phyloP scores from a whole-genome alignment of 2,797 vertebrate species.

The Lophotriccus pileatus region DNA sequence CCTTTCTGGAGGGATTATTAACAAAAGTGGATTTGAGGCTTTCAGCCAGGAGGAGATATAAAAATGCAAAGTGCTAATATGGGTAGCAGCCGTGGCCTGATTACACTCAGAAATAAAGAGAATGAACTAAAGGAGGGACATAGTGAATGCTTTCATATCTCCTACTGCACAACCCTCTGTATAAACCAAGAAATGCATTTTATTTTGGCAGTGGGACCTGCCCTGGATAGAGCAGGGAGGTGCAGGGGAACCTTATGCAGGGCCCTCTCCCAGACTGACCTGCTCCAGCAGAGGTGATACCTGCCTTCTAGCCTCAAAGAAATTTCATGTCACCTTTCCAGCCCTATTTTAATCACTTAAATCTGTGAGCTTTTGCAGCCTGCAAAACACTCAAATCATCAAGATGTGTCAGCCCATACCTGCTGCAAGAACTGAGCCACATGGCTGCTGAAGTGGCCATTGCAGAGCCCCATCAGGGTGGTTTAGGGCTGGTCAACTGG shows the following conservation, averaged over 20 bases:
- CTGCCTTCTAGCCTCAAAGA: not conserved
- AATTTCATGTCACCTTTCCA: not conserved
- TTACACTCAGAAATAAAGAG: not conserved
- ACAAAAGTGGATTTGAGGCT: not conserved
- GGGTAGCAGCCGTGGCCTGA: not conserved
- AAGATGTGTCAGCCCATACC: not conserved
- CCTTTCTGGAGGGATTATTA: not conserved
- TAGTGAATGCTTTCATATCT: not conserved
- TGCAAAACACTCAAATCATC: not conserved
- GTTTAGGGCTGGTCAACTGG: not conserved
- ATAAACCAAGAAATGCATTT: not conserved
- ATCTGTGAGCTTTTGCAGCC: not conserved
- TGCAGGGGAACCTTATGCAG: not conserved
- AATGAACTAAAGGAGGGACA: not conserved
- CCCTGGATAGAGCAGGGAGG: not conserved
- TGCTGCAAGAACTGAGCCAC: not conserved
- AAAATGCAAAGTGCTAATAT: not conserved
- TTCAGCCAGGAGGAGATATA: not conserved
- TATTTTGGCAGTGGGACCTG: not conserved
- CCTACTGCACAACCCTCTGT: not conserved
- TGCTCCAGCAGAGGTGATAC: not conserved
- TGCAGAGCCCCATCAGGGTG: not conserved
- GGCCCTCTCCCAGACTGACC: not conserved
- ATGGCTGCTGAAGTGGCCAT: fast-evolving
- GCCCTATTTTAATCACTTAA: not conserved